Percentiles rank a stretch among this genome's conserved stretches.
phyloP scores from a whole-genome alignment of 2,797 vertebrate species.

The Ceyx erithaca region DNA sequence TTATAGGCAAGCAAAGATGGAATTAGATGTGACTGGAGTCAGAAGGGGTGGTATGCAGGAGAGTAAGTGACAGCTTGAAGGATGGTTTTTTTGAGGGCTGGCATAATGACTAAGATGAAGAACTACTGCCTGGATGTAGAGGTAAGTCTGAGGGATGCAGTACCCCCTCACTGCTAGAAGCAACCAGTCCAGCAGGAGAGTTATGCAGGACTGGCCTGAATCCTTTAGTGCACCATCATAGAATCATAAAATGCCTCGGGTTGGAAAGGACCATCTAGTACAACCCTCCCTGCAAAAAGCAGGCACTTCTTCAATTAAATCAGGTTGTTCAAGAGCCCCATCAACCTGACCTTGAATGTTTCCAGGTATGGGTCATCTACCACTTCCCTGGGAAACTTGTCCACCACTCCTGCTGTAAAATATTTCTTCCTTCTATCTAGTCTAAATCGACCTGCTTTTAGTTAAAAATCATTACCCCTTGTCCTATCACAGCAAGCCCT shows the following conservation, averaged over 20 bases:
- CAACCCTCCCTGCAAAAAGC: accelerated
- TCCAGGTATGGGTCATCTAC: background rate
- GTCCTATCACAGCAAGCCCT: accelerated
- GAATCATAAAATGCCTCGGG: background rate
- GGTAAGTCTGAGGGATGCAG: background rate
- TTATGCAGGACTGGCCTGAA: background rate
- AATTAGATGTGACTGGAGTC: background rate
- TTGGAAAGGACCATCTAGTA: background rate
- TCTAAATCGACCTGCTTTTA: background rate
- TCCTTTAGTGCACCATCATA: background rate
- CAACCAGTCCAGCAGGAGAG: background rate
- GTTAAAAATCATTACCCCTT: background rate
- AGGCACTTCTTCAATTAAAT: background rate
- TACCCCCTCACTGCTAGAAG: background rate
- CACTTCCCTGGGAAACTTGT: background rate
- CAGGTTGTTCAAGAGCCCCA: background rate
- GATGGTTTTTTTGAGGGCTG: background rate
- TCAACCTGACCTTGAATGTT: background rate
- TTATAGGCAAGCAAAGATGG: background rate
- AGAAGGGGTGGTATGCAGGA: background rate
- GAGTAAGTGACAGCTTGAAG: background rate
- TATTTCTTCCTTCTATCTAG: background rate
- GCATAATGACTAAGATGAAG: background rate
- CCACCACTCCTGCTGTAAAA: background rate
- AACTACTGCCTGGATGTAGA: background rate